Evolutionary conservation across 2,888 invertebrate genomes (phyloP), one percentile per base, ranked within the genome.

Genomic region (Empis livida): DNA sequence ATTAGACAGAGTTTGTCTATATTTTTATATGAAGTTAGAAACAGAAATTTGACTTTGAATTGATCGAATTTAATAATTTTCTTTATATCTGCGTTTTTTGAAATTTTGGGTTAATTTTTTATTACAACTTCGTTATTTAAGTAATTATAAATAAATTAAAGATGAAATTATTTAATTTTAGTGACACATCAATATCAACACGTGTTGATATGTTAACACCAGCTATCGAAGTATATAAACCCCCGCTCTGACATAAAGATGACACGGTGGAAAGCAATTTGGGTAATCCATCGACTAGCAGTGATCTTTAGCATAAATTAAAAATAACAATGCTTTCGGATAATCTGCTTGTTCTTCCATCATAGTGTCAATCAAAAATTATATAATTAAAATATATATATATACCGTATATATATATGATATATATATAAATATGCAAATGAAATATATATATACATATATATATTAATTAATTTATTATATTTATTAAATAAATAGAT

Each of bases 151-250:
- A 20, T 20, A 20, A 5, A 20, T 20, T 20, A 5, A 20, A 20
- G 6, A 20, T 20, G 3, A 20, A 20, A 20, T 20, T 20, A n/a
- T 20, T 20, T 6, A 20, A 20, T 20, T 20, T 20, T 71, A 81
- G 80, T 65, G 81, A 82, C 67, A 79, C 80, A 59, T 82, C 81
- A 59, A 79, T 82, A 68, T 80, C 80, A 67, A 80, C 79, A 58
- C 75, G 80, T 53, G 80, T 82, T 59, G 80, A 81, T 62, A 69
- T 77, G 64, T 71, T 77, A 62, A 75, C 75, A 62, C 73, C 75
- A 58, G 70, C 68, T 54, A 68, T 70, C 58, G 70, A 70, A 67
- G 68, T 68, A n/a, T 68, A 68, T 51, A 68, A 67, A 51, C 67
- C 69, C 55, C 67, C 69, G n/a, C 69, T 68, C 63, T 70, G 69